Base-by-base conservation (phyloP, 2,797 vertebrate genomes). In the Nyctalus aviator region DNA sequence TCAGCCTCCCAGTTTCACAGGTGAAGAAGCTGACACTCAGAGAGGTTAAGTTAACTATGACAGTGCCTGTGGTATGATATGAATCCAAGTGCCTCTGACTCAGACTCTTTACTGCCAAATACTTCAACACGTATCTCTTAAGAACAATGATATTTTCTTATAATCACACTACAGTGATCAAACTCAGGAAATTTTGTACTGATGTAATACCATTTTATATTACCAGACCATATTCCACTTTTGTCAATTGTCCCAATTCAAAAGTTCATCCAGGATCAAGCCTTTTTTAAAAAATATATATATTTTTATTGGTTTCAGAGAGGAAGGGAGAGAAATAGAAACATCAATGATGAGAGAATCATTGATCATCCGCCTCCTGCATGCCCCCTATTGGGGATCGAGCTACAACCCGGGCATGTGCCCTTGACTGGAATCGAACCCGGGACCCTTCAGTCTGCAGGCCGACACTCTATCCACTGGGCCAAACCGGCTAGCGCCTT, bases 81-180 rank as follows among this genome's bases (percentile, higher is more conserved):
- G 62, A 88, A 87, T 64, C 53, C 69, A 77, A 62, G 30, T 64
- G 64, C 77, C 44, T 91, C 89, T 71, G 23, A 77, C 32, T 55
- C 82, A 48, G 25, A 59, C 32, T 64, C 35, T 41, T 69, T 35
- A 32, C 20, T 83, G 35, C 41, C 44, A 46, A 71, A 44, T 53
- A 83, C 10, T 35, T 77, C 55, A 35, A 62, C 6, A 5, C 25
- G 6, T n/a, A 25, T 25, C 66, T 88, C 57, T 68, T 77, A 69
- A 53, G 37, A 50, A 82, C 50, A 87, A 62, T 32, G 21, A 41
- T 32, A 44, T 59, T 76, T 15, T 76, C 77, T 76, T 46, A 82
- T 48, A 57, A 37, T 20, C 50, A 64, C 69, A 84, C 20, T 69
- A 68, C 25, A 76, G 35, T 32, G 21, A 57, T 50, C 25, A 59